Percentiles rank a stretch among this genome's conserved stretches.
These are phyloP conservation scores for Petrocephalus sullivani DNA, from an alignment of 2,797 vertebrate species.

Conservation along the genomic window DNA sequence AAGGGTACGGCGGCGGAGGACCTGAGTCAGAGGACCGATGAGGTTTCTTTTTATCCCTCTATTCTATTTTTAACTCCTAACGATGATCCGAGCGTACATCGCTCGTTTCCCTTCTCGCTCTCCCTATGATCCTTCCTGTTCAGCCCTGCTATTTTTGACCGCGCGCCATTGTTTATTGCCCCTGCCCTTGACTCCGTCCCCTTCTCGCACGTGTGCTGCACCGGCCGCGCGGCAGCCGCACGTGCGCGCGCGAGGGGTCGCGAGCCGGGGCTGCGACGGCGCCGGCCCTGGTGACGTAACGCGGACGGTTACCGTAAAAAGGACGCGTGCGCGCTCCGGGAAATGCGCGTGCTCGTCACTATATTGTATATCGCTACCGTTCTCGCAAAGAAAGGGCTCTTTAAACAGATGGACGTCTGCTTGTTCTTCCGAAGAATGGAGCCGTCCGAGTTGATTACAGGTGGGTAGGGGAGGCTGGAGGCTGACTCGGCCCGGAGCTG, in stretches of 20 bases:
- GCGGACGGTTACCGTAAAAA: too few relatives aligned
- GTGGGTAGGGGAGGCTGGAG: neutral
- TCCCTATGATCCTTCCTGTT: neutral
- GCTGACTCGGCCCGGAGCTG: neutral
- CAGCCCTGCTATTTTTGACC: neutral
- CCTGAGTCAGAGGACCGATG: conserved; percentile 6
- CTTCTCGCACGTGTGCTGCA: neutral
- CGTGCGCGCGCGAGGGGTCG: neutral
- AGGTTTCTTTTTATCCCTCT: neutral
- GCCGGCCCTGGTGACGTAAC: too few relatives aligned
- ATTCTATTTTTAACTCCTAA: neutral
- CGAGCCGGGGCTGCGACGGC: neutral
- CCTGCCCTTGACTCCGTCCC: neutral
- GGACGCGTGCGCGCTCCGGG: too few relatives aligned
- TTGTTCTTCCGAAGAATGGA: neutral
- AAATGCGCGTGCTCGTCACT: too few relatives aligned
- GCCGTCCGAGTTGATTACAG: neutral
- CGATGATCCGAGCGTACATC: neutral
- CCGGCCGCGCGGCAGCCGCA: neutral
- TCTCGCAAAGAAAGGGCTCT: too few relatives aligned
- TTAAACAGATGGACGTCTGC: neutral
- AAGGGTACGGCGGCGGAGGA: conserved; percentile 2
- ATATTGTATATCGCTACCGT: too few relatives aligned
- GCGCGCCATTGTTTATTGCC: neutral
- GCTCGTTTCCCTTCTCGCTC: neutral